Evolutionary conservation across 2,113 vertebrate species (phyloP), one percentile per base, ranked within the genome.

Genomic region (Scortum barcoo): DNA sequence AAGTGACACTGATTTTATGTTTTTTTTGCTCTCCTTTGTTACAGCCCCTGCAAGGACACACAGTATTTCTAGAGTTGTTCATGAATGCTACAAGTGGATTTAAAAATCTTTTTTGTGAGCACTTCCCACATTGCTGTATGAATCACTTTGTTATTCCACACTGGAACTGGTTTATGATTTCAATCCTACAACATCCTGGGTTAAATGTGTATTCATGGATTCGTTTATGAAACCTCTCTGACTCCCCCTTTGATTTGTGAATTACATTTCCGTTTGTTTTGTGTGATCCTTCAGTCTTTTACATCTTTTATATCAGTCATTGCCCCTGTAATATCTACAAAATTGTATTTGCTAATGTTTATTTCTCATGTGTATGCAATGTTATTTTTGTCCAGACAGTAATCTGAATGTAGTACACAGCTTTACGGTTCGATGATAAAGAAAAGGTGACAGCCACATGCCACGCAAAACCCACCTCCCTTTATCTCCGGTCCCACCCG

Each of bases 1-100:
- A 30, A 11, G 66, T 85, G 73, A 90, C 76, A 82, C 74, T 71
- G 57, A 69, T 86, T 89, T 89, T 76, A 19, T 80, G 62, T 58
- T 87, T 77, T 72, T 40, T n/a, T 28, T n/a, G n/a, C 44, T 16
- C 1, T 70, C 61, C 26, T 86, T 90, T 79, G 48, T 83, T 72
- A 61, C 50, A 57, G 26, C 38, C 26, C 26, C 33, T 72, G 69
- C 80, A 89, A 89, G 81, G 87, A 51, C 80, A 81, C 63, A 2
- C 40, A 56, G 61, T 65, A 53, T 84, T 78, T 81, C 61, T 54
- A 10, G 42, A 76, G 71, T 46, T 69, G 83, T 87, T 78, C 28
- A 67, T 58, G 46, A 86, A 74, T 65, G 54, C 72, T 73, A 83
- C 42, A 62, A 65, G 60, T 78, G 51, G 53, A 76, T 85, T 75